These are phyloP conservation scores for Diploptera punctata DNA, from an alignment of 2,888 invertebrate genomes.

Conservation along the genomic window DNA sequence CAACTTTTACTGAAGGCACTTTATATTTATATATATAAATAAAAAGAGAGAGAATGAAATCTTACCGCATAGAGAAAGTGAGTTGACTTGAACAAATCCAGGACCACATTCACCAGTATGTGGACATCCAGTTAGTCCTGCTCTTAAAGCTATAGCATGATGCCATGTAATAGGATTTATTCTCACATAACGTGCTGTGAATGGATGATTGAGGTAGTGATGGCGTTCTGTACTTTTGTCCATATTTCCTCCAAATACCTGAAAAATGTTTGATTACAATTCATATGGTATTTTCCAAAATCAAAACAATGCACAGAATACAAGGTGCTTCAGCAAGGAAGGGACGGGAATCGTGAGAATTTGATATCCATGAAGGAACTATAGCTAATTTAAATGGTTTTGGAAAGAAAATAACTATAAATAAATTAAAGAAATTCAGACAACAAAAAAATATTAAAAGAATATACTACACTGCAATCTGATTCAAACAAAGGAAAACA, in stretches of 20 bases:
- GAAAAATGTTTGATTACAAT: not conserved
- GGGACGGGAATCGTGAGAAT: too few relatives aligned
- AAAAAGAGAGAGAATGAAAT: too few relatives aligned
- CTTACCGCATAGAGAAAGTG: slow-evolving; percentile 9
- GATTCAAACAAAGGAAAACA: too few relatives aligned
- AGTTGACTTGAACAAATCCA: slow-evolving; percentile 6
- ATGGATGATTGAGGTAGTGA: slow-evolving; percentile 22
- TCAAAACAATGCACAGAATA: not conserved
- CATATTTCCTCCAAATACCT: slow-evolving; percentile 23
- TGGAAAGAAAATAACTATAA: too few relatives aligned
- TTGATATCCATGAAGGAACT: too few relatives aligned
- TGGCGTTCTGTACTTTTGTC: slow-evolving; percentile 23
- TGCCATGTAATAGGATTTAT: slow-evolving; percentile 12
- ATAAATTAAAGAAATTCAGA: too few relatives aligned
- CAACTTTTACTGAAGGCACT: too few relatives aligned
- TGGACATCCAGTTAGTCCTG: slow-evolving; percentile 16
- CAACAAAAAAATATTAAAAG: too few relatives aligned
- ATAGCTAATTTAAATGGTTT: too few relatives aligned
- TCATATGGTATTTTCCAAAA: not conserved
- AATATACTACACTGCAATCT: too few relatives aligned
- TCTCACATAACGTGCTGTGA: slow-evolving; percentile 15
- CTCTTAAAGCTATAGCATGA: slow-evolving; percentile 7
- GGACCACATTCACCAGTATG: slow-evolving; percentile 4
- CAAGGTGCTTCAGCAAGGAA: not conserved
- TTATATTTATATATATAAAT: too few relatives aligned